Base-by-base conservation (phyloP, 2,113 vertebrate species). In the Leptosomus discolor region DNA sequence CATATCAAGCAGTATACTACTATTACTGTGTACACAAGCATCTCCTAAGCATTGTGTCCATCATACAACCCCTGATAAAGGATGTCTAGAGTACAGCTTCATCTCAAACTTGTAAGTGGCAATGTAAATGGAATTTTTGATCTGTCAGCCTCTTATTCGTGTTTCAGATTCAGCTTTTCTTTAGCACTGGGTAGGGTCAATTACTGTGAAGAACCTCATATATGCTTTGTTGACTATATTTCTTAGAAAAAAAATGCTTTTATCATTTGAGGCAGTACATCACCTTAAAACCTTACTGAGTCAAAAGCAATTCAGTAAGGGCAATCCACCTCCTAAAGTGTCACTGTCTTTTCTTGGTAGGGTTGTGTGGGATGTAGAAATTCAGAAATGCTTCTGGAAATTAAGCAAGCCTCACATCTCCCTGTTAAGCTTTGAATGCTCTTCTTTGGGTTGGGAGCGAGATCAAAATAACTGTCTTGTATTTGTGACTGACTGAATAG, bases 341-440 rank as follows among this genome's bases (percentile, higher is more conserved):
- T 77, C 50, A 39, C 22, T 80, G 37, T 84, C 71, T 93, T 80
- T 46, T 71, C 76, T 74, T 67, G 37, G 19, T 84, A 63, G 27
- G 8, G 12, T 74, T 93, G 22, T 78, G 76, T 84, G 6, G 8
- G 69, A 84, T 46, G 46, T 50, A 74, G 73, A 85, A 90, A 78
- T 51, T 88, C 67, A 85, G 68, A 86, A 90, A 88, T 51, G 22
- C 36, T 30, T 88, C 58, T 39, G 36, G 64, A 95, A 90, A 86
- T 88, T 13, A 94, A 80, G 57, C 32, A 82, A 92, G 43, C 12
- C 32, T 88, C 79, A 45, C 26, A 27, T 54, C 41, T 94, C n/a
- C 26, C 9, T 70, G 48, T 74, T 67, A 54, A 85, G 67, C 9
- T 37, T 54, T 10, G 29, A 80, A 58, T 70, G 23, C 12, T 77